Conservation (phyloP, 2,797 vertebrate species). For the Tarsius wallacei region DNA sequence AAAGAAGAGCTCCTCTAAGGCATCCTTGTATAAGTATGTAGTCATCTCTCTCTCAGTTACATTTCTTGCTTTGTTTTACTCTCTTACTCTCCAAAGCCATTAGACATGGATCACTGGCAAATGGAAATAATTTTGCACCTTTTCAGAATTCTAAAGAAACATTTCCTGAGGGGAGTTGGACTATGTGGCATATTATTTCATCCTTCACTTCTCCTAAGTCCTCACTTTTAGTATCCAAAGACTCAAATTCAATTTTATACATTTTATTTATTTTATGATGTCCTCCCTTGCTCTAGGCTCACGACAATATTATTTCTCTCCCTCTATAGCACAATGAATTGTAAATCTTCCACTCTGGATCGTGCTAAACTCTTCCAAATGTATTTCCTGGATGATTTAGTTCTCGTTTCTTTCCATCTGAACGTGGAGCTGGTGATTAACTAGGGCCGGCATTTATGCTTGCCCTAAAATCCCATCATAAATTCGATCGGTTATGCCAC, state of each 20-base stretch:
- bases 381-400: slow-evolving; percentile 86
- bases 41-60: neutral
- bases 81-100: slow-evolving; percentile 52
- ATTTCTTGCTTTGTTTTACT: neutral
- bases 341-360: slow-evolving; percentile 88
- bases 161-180: neutral
- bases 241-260: slow-evolving; percentile 42
- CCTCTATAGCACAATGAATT: slow-evolving; percentile 81
- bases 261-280: slow-evolving; percentile 78
- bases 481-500: slow-evolving; percentile 77
- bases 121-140: slow-evolving; percentile 48
- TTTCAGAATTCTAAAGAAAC: slow-evolving; percentile 62
- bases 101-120: neutral
- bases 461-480: slow-evolving; percentile 85
- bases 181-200: neutral
- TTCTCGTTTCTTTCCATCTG: slow-evolving; percentile 77
- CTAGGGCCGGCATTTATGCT: slow-evolving; percentile 71
- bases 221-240: slow-evolving; percentile 29
- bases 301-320: slow-evolving; percentile 87
- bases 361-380: slow-evolving; percentile 88
- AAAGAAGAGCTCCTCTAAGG: neutral
- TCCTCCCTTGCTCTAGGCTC: slow-evolving; percentile 79
- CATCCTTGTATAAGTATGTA: neutral
- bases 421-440: slow-evolving; percentile 80
- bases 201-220: neutral